These are phyloP conservation scores for Sander lucioperca DNA, from an alignment of 2,113 vertebrate species.

Conservation along the genomic window DNA sequence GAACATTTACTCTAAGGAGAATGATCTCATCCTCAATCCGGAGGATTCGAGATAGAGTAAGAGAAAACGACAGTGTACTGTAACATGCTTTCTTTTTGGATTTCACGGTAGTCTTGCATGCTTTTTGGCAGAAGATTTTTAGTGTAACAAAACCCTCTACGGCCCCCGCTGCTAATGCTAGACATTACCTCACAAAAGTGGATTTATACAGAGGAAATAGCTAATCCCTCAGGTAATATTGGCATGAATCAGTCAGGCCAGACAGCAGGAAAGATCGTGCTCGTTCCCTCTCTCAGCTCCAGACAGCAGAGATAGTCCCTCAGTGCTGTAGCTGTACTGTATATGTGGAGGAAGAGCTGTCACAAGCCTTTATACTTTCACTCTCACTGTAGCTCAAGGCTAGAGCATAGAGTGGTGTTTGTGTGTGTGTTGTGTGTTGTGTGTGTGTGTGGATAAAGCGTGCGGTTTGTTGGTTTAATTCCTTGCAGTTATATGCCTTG, in stretches of 20 bases:
- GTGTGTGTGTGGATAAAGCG: not conserved
- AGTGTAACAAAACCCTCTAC: slow-evolving; percentile 54
- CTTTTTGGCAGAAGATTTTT: slow-evolving; percentile 58
- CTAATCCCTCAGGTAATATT: slow-evolving; percentile 79
- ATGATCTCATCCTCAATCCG: slow-evolving; percentile 56
- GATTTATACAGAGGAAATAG: slow-evolving; percentile 78
- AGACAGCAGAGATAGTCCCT: slow-evolving; percentile 46
- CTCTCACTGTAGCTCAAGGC: slow-evolving; percentile 45
- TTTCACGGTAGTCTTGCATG: slow-evolving; percentile 58
- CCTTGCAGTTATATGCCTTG: slow-evolving; percentile 1
- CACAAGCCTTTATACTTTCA: slow-evolving; percentile 55
- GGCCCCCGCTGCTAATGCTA: slow-evolving; percentile 64
- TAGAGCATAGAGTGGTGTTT: slow-evolving; percentile 8
- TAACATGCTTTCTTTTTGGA: slow-evolving; percentile 53
- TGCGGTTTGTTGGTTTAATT: slow-evolving; percentile 35
- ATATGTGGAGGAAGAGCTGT: slow-evolving; percentile 44
- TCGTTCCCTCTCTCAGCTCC: slow-evolving; percentile 35
- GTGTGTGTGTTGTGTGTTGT: slow-evolving; percentile 20
- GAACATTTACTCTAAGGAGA: slow-evolving; percentile 24
- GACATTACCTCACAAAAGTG: slow-evolving; percentile 82
- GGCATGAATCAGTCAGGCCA: slow-evolving; percentile 67
- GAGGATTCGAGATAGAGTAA: slow-evolving; percentile 23
- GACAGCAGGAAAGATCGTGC: slow-evolving; percentile 59
- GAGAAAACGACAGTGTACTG: slow-evolving; percentile 39
- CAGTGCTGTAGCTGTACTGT: slow-evolving; percentile 23